Base-by-base conservation (phyloP, 2,888 invertebrate species). In the Acholoe squamosa region DNA sequence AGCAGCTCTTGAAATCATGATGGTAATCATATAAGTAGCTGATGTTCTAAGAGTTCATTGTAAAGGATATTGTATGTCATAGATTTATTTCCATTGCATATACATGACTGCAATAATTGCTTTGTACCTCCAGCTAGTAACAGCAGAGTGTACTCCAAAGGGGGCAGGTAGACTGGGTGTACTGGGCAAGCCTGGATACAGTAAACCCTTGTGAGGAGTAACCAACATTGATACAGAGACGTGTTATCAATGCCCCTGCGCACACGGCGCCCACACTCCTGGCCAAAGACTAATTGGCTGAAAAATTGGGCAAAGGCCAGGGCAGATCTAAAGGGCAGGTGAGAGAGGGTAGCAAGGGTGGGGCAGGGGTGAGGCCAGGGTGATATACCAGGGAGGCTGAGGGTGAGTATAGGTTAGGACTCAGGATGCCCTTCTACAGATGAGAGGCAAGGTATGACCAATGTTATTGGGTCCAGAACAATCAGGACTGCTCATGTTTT, bases 241-340 rank as follows among this genome's bases (percentile, higher is more conserved):
- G 28, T n/a, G 71, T 71, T 71, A 71, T 71, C 71, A 71, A 28
- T 71, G 71, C 71, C 71, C 25, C 71, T 28, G 71, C 71, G 14
- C 61, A 25, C 71, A 71, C 71, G 25, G 71, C 71, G 19, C 71
- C 71, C 19, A 71, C 28, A 43, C 5, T 5, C 28, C 34, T 16
- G 22, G 84, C 84, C 84, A 84, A 84, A 25, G 34, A 43, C 84
- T 84, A 84, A 84, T 84, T 84, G 84, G 84, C 84, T 84, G 84
- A 51, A 84, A 84, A 84, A 84, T 84, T 84, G 84, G 84, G 84
- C 84, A 84, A 84, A 84, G 84, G 84, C 84, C 84, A 84, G 28
- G 34, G 43, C 84, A 19, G 84, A 10, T 33, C 22, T 10, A 84
- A 84, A 84, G 28, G 84, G 33, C 84, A 84, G 84, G 84, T 84